phyloP scores from a whole-genome alignment of 2,113 vertebrate genomes.

The Orycteropus afer region DNA sequence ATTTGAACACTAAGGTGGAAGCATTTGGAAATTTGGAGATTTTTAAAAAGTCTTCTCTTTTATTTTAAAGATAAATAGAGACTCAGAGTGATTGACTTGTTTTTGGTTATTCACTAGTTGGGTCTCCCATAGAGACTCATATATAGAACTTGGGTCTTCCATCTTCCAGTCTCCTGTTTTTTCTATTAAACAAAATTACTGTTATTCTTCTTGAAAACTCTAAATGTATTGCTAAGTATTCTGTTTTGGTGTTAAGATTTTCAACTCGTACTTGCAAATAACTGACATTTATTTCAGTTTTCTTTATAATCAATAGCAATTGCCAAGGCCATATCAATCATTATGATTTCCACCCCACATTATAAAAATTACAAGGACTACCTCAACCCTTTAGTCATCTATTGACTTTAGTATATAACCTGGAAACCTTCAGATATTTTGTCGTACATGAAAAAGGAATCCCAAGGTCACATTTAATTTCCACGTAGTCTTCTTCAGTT shows the following conservation, averaged over 20 bases:
- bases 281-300: conserved; percentile 31
- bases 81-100: neutral
- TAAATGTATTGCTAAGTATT: neutral
- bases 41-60: neutral
- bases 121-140: too few species aligned
- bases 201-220: neutral
- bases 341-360: neutral
- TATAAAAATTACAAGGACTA: neutral
- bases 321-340: neutral
- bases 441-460: neutral
- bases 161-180: neutral
- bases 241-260: neutral
- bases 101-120: neutral
- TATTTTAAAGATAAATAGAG: neutral
- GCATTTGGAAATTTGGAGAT: neutral
- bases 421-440: neutral
- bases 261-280: neutral
- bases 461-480: conserved; percentile 43
- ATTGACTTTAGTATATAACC: conserved; percentile 17
- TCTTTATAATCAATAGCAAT: conserved; percentile 45
- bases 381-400: conserved; percentile 33
- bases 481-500: neutral
- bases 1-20: neutral
- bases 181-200: conserved; percentile 2
- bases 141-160: neutral